Percentiles rank a stretch among this genome's conserved stretches.
Evolutionary conservation across 1,140 invertebrate species (phyloP).

Genomic region (Hormaphis cornu): DNA sequence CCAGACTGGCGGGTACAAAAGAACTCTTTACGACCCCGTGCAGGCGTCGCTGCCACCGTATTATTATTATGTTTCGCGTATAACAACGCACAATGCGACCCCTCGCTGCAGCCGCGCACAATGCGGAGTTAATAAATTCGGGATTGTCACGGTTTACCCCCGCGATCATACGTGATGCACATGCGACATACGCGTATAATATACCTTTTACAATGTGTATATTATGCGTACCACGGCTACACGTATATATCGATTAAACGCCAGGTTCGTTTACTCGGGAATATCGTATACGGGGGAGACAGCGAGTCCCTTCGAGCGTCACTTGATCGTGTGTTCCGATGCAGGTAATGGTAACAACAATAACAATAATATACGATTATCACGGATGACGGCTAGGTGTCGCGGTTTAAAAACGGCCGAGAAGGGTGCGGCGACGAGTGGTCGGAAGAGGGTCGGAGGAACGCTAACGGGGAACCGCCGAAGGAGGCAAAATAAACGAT

Average conservation of each 20-base stretch:
- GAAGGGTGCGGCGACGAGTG: too few relatives aligned
- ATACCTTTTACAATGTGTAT: too few relatives aligned
- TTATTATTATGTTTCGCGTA: background rate
- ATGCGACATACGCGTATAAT: too few relatives aligned
- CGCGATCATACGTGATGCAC: too few relatives aligned
- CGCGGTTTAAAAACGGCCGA: too few relatives aligned
- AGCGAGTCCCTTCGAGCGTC: too few relatives aligned
- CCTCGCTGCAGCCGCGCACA: background rate
- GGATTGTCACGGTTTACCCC: constrained; percentile 4
- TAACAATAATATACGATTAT: background rate
- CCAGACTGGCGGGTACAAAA: too few relatives aligned
- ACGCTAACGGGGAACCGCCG: too few relatives aligned
- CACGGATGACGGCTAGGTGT: background rate
- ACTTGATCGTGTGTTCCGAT: constrained; percentile 14
- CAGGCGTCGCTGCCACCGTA: too few relatives aligned
- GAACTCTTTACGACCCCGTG: too few relatives aligned
- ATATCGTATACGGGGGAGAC: background rate
- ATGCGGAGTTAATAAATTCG: constrained; percentile 29
- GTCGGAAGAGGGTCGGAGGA: too few relatives aligned
- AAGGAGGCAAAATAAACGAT: too few relatives aligned
- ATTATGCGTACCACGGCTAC: background rate
- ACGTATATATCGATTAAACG: constrained; percentile 26
- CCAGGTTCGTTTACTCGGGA: constrained; percentile 14
- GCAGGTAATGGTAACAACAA: constrained; percentile 17
- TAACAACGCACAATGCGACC: background rate